Evolutionary conservation across 2,888 invertebrate genomes (phyloP), one percentile per base, ranked within the genome.

Genomic region (Troglohyphantes excavatus): DNA sequence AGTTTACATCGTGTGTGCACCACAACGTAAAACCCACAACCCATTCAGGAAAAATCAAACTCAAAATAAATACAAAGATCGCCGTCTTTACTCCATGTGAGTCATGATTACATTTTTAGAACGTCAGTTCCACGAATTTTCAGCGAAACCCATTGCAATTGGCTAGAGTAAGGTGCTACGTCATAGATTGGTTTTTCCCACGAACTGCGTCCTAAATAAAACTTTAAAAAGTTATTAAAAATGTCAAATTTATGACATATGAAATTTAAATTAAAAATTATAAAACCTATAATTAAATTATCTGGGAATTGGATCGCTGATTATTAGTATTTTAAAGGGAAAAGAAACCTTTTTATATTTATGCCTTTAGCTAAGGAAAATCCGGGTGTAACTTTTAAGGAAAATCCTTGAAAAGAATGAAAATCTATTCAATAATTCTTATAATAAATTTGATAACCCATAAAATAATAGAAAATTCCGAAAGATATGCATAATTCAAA

Each of bases 21-120:
- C 53, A 68, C 11, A 81, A 53, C 68, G 79, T 81, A 81, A 81
- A 68, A 59, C 29, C 79, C 79, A 81, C 79, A 53, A 68, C 79
- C 79, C 68, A 68, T 67, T 81, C 79, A 81, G 39, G 6, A 33
- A 65, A 65, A 19, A 19, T 43, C 23, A 17, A 78, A 78, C 46
- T n/a, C 29, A 81, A 81, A 81, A 67, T 68, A 79, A 79, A 79
- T 79, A 79, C n/a, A 39, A 21, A 13, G 29, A 27, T 61, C 82
- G 27, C 72, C 59, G 59, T 39, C 26, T 81, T 81, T 81, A 67
- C 70, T 73, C 65, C 61, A 78, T 65, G 59, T 85, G 85, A 85
- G 76, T 85, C 85, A 85, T 78, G 43, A 78, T 73, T 68, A 76
- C 85, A 33, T 61, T 27, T 85, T 85, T 85, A 85, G 83, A 81